Base-by-base conservation (phyloP, 2,888 invertebrate species). In the Neocrepidodera transversa region DNA sequence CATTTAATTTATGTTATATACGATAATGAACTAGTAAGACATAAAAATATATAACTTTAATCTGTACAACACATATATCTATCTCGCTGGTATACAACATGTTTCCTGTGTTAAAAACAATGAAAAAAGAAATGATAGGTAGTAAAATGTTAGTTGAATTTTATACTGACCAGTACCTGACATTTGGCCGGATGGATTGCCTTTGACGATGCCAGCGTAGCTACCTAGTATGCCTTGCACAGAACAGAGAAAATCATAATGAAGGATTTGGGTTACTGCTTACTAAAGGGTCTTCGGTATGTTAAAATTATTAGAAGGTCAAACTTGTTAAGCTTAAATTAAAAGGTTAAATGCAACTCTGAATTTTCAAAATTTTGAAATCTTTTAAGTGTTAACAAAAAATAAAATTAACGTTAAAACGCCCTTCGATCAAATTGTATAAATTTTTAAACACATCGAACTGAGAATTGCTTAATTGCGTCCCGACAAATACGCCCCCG, bases 201-300 rank as follows among this genome's bases (percentile, higher is more conserved):
- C 93, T 82, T 91, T 91, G 83, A 94, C 86, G 82, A 92, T 91
- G 83, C 91, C 90, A 82, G 93, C 93, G 88, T 94, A 94, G 85
- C 91, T 88, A 86, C 85, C 84, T 84, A 79, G 78, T 77, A 79
- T 77, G 79, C 80, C 80, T 80, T 80, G 79, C 79, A 77, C 76
- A 75, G 76, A 79, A 79, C 76, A 78, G 72, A 76, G 74, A 78
- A 76, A 67, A 69, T 70, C 66, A 69, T 62, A 62, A 69, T 69
- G 61, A 72, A 72, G 74, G 75, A 72, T 74, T 71, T 70, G 72
- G 75, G 74, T 74, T 72, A 72, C 71, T 71, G 70, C 70, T 67
- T 71, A 72, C 71, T 73, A 70, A 62, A 71, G 71, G 65, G 53
- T 51, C 6, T 55, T 52, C 32, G 62, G 65, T 62, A 64, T 58